Evolutionary conservation across 2,797 vertebrate genomes (phyloP), one percentile per base, ranked within the genome.

Genomic region (Enteromius viviparus): DNA sequence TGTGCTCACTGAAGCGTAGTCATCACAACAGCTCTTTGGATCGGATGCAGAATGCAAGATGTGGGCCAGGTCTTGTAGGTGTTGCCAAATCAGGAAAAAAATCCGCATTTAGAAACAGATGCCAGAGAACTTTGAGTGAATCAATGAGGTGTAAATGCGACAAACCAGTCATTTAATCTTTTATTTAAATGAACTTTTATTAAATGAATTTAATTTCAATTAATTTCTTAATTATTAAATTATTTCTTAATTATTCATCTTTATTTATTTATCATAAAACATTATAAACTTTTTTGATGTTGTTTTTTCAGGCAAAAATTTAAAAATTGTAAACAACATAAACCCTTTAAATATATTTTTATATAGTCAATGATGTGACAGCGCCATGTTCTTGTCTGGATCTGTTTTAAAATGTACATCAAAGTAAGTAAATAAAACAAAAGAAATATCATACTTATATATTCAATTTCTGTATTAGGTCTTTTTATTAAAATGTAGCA

Each of bases 1-100:
- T 17, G 42, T 55, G 60, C 10, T 55, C 49, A 80, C 26, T 69
- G 60, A 80, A 76, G 42, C 10, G n/a, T 26, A 82, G 64, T 72
- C 76, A 69, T 42, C 80, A 65, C 71, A 76, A 76, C 34, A 83
- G 23, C 71, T 42, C 32, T 68, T 64, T 68, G 34, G 69, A 53
- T 74, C 15, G 3, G 21, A 71, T 23, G 69, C 51, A 21, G 76
- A 85, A 85, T 81, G 19, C 7, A 45, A 62, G 23, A 83, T 66
- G 29, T 17, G 17, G 21, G 32, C 17, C 40, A 21, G 42, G 6
- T 34, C 47, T 32, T 64, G 21, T 64, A 55, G 23, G 45, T 34
- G 6, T 58, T 75, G 26, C 80, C 64, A 76, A 51, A 58, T 75
- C 15, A 17, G 45, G 15, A 26, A 9, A 17, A 17, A 72, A 64